Evolutionary conservation across 2,113 vertebrate species (phyloP).

Genomic region (Struthio camelus): DNA sequence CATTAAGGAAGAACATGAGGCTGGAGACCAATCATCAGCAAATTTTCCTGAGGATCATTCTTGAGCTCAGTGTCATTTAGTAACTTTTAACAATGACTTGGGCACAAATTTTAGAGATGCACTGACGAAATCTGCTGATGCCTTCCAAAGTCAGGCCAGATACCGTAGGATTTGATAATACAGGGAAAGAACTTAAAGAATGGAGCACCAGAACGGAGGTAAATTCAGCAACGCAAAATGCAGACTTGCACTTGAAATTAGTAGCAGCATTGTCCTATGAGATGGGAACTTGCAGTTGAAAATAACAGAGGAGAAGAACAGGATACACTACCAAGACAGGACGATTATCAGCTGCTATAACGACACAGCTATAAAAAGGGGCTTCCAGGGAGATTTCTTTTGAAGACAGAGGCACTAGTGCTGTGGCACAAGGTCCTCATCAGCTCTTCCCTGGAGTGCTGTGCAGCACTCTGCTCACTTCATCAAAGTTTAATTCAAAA

Average conservation of each 20-base stretch:
- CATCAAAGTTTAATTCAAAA: not conserved
- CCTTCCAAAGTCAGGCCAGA: not conserved
- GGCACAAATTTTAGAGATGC: not conserved
- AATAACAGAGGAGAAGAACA: rapidly evolving
- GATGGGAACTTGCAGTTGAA: not conserved
- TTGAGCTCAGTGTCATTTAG: not conserved
- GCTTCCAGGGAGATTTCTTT: not conserved
- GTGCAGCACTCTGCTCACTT: not conserved
- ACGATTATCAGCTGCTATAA: not conserved
- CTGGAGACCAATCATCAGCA: not conserved
- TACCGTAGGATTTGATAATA: not conserved
- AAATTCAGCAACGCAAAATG: not conserved
- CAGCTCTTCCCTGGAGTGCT: not conserved
- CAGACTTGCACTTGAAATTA: not conserved
- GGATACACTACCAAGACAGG: not conserved
- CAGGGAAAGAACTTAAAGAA: rapidly evolving
- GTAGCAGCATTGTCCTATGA: not conserved
- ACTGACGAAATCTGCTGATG: not conserved
- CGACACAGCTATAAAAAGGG: rapidly evolving
- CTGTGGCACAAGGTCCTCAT: not conserved
- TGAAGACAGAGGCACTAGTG: not conserved
- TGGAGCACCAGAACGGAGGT: not conserved
- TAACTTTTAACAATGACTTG: not conserved
- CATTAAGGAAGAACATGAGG: not conserved
- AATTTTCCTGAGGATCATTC: not conserved